Evolutionary conservation across 2,113 vertebrate genomes (phyloP).

Genomic region (Struthidea cinerea): DNA sequence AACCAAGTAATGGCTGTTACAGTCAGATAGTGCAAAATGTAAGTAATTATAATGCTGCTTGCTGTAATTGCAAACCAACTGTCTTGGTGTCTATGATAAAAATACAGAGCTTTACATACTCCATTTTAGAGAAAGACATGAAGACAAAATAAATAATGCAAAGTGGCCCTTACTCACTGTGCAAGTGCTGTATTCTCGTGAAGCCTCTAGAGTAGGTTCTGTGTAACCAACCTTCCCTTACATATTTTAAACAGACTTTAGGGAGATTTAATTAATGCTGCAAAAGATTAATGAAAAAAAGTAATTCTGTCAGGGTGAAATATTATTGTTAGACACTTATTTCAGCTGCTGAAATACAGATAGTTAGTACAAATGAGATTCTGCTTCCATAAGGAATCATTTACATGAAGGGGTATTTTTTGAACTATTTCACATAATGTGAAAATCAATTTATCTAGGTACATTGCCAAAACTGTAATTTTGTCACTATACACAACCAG

Average conservation of each 20-base stretch:
- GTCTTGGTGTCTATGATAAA: not conserved
- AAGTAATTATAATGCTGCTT: not conserved
- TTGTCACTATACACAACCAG: not conserved
- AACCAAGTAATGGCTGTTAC: not conserved
- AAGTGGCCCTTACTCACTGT: not conserved
- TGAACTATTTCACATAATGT: not conserved
- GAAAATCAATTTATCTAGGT: not conserved
- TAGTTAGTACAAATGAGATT: not conserved
- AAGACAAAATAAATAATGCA: not conserved
- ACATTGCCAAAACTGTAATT: not conserved
- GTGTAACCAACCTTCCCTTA: not conserved
- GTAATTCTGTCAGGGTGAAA: not conserved
- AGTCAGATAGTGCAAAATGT: not conserved
- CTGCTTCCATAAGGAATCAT: not conserved
- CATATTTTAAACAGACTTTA: not conserved
- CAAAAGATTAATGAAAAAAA: not conserved
- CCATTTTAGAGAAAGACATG: not conserved
- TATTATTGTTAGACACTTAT: not conserved
- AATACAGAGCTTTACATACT: not conserved
- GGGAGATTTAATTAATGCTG: not conserved
- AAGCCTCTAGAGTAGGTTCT: not conserved
- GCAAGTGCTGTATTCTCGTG: not conserved
- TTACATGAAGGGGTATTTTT: not conserved
- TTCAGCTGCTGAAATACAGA: not conserved
- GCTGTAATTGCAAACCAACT: not conserved